These are phyloP conservation scores for Pholis gunnellus DNA, from an alignment of 2,113 vertebrate genomes.

Conservation along the genomic window DNA sequence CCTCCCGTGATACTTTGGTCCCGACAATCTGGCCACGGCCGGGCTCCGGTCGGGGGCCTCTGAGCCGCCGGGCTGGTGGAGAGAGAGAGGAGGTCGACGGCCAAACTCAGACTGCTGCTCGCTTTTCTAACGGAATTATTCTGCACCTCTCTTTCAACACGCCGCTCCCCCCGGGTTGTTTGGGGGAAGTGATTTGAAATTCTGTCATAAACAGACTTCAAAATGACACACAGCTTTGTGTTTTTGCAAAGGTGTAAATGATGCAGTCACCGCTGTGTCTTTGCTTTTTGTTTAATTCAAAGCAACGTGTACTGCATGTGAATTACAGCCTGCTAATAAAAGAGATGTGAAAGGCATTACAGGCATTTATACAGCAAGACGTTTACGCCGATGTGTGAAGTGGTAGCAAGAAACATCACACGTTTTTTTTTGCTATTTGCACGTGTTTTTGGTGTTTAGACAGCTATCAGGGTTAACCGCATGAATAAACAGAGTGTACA, in stretches of 20 bases:
- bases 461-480: not conserved
- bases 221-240: not conserved
- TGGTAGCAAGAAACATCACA: not conserved
- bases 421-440: not conserved
- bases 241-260: constrained; percentile 12
- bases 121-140: constrained; percentile 19
- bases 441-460: not conserved
- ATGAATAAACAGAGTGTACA: not conserved
- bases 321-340: not conserved
- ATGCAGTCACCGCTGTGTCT: not conserved
- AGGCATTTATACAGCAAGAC: constrained; percentile 12
- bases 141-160: constrained; percentile 35
- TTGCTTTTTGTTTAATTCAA: not conserved
- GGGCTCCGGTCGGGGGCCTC: constrained; percentile 39
- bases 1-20: constrained; percentile 43
- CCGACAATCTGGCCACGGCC: constrained; percentile 54
- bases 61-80: constrained; percentile 13
- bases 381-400: not conserved
- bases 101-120: constrained; percentile 29
- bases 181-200: constrained; percentile 28
- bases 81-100: constrained; percentile 24
- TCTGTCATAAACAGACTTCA: constrained; percentile 19
- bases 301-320: not conserved
- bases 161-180: constrained; percentile 23
- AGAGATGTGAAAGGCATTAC: not conserved